A percentile compares a stretch with the other conserved stretches of the same genome.
phyloP scores from a whole-genome alignment of 1,140 invertebrate species.

The Drosophila rufa region DNA sequence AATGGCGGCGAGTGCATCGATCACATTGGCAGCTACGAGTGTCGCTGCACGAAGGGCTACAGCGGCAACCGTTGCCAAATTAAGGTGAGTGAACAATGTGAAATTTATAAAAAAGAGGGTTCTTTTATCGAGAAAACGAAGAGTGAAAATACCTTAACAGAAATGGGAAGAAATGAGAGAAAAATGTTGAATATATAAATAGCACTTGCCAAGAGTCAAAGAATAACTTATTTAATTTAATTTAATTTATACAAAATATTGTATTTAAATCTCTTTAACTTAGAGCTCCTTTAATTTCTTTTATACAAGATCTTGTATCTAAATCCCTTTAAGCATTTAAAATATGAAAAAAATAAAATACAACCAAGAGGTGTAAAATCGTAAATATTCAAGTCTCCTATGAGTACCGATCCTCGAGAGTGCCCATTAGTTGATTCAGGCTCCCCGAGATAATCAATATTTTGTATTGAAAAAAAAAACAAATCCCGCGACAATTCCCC shows the following conservation, averaged over 20 bases:
- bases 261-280: background rate
- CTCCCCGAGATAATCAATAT: slow-evolving; percentile 50
- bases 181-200: too few relatives aligned
- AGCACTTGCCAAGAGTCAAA: too few relatives aligned
- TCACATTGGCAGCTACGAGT: slow-evolving; percentile 91
- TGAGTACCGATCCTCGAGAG: slow-evolving; percentile 8
- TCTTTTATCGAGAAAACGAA: background rate
- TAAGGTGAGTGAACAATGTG: slow-evolving; percentile 85
- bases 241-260: background rate
- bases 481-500: slow-evolving; percentile 55
- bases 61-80: slow-evolving; percentile 90
- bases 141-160: background rate
- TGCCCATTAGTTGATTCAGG: slow-evolving; percentile 22
- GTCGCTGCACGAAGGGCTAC: slow-evolving; percentile 92
- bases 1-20: slow-evolving; percentile 94
- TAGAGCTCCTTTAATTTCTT: background rate
- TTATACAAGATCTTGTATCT: background rate
- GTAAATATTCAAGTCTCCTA: slow-evolving; percentile 1
- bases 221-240: background rate
- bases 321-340: background rate
- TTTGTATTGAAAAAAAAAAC: slow-evolving; percentile 52
- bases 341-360: background rate
- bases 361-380: background rate
- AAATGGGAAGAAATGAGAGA: background rate
- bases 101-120: slow-evolving; percentile 6